These are phyloP conservation scores for Clunio marinus DNA, from an alignment of 2,888 invertebrate species.

Conservation along the genomic window DNA sequence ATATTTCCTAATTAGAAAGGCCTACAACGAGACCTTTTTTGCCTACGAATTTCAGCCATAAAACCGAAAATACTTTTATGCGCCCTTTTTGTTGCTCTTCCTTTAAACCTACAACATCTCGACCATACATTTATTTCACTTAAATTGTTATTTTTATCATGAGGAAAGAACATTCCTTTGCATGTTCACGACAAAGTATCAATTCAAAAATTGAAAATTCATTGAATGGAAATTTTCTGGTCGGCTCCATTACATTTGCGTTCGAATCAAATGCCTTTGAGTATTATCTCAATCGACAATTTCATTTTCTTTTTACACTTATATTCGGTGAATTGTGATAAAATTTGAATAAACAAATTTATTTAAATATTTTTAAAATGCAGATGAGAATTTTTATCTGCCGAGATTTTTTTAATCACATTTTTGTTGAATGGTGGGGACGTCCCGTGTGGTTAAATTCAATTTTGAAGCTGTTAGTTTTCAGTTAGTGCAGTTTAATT, in stretches of 20 bases:
- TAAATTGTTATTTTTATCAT: constrained; percentile 38
- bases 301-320: too few relatives aligned
- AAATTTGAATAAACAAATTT: constrained; percentile 17
- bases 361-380: too few relatives aligned
- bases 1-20: constrained; percentile 36
- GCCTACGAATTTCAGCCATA: constrained; percentile 4
- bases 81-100: background rate
- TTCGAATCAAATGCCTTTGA: too few relatives aligned
- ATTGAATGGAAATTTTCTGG: constrained; percentile 18
- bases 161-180: background rate
- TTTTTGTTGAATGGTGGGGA: constrained; percentile 31
- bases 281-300: too few relatives aligned
- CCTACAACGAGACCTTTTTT: constrained; percentile 10
- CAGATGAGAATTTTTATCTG: constrained; percentile 27
- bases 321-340: too few relatives aligned
- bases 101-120: too few relatives aligned
- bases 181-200: constrained; percentile 11
- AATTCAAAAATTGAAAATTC: constrained; percentile 27
- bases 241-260: too few relatives aligned
- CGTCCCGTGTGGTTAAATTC: constrained; percentile 39
- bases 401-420: constrained; percentile 34
- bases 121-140: constrained; percentile 27
- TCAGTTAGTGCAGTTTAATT: constrained; percentile 39
- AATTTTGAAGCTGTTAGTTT: constrained; percentile 39
- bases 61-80: constrained; percentile 20